Conservation (phyloP, 2,113 vertebrate genomes). For the Apistogramma diplotaenia region DNA sequence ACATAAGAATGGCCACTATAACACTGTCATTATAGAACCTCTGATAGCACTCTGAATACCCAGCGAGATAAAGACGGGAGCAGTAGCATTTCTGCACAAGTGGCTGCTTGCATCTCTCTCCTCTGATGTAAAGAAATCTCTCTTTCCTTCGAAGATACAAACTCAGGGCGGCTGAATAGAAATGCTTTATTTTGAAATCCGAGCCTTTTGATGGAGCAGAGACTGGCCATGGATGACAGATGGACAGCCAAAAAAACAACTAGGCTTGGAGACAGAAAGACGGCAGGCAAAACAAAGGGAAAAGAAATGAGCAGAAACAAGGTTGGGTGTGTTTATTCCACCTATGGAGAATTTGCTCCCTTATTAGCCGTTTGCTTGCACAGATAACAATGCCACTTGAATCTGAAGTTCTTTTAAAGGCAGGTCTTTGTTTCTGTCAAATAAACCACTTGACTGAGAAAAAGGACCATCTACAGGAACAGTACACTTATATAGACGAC, state of each 20-base stretch:
- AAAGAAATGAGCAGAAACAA: background rate
- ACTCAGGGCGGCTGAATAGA: slow-evolving; percentile 37
- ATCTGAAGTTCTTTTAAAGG: slow-evolving; percentile 7
- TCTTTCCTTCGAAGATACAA: slow-evolving; percentile 12
- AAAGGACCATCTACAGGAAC: background rate
- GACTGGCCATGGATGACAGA: slow-evolving; percentile 51
- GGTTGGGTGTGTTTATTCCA: background rate
- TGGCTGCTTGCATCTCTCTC: slow-evolving; percentile 9
- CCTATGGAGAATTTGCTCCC: slow-evolving; percentile 1
- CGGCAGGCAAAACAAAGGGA: background rate
- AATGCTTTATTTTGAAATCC: slow-evolving; percentile 65
- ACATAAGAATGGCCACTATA: slow-evolving; percentile 7
- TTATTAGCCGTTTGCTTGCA: background rate
- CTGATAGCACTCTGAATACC: slow-evolving; percentile 24
- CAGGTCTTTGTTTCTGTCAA: background rate
- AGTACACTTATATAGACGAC: background rate
- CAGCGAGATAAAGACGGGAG: slow-evolving; percentile 12
- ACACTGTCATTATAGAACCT: slow-evolving; percentile 26
- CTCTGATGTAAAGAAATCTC: slow-evolving; percentile 24
- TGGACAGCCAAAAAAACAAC: slow-evolving; percentile 48
- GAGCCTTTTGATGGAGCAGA: slow-evolving; percentile 68
- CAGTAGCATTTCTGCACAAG: slow-evolving; percentile 16
- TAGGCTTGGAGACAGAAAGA: slow-evolving; percentile 10
- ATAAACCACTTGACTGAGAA: background rate
- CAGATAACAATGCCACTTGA: background rate